Evolutionary conservation across 2,113 vertebrate genomes (phyloP), one percentile per base, ranked within the genome.

Genomic region (Cephalopterus ornatus): DNA sequence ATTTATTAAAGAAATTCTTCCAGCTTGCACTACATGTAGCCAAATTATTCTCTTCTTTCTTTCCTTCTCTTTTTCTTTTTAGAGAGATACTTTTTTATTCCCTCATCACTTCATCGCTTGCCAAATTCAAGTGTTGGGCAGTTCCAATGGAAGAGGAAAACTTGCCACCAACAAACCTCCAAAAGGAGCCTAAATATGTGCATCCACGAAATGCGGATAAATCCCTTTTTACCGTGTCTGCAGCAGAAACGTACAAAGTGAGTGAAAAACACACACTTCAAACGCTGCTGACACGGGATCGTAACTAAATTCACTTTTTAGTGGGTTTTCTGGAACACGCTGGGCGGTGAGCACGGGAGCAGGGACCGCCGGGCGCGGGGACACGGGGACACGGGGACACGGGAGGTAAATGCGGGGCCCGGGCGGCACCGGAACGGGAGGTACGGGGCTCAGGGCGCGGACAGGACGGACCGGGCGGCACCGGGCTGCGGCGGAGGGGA

Each of bases 131-230:
- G 12, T 8, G 32, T 5, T 10, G 14, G n/a, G 42, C 33, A 24
- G 37, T 12, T n/a, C 8, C 37, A 61, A 19, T 3, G 13, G 15
- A 14, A 78, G 26, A n/a, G 66, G 50, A 52, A 39, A 21, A 1
- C 15, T 17, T 30, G 46, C 8, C 41, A 33, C 33, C 32, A 76
- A 13, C 16, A 76, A 42, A 71, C 41, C 35, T 42, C 21, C 26
- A 24, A 53, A 32, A 32, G 24, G 21, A 44, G 23, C n/a, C 20
- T 2, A 4, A 44, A 17, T 5, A 32, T 2, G 21, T 5, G 3
- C 13, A 3, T 0, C 41, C 24, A 5, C 19, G 26, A 35, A 71
- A 39, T 1, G 8, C 1, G 21, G 30, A 9, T 9, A 71, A 44
- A 13, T 12, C 17, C 42, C 11, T 44, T 73, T 62, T 35, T 23